These are phyloP conservation scores for Scelioninae gen. 2 DNA, from an alignment of 2,888 invertebrate genomes.

Conservation along the genomic window DNA sequence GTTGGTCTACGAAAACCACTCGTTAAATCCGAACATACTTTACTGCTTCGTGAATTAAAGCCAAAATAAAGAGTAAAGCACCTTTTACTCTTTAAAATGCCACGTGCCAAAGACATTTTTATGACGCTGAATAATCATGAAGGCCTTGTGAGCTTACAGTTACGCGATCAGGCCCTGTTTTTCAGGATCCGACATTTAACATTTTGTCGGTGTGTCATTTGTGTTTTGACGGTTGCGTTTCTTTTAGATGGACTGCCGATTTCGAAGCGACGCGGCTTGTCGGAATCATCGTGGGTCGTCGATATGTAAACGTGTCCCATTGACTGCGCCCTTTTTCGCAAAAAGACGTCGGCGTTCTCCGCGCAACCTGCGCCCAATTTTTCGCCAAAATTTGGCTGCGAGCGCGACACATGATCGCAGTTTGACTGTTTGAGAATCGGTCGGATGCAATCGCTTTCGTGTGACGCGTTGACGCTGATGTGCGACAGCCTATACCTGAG, in stretches of 20 bases:
- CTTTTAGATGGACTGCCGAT: constrained; percentile 45
- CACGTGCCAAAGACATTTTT: constrained; percentile 10
- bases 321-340: constrained; percentile 71
- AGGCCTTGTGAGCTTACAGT: constrained; percentile 35
- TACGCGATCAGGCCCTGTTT: constrained; percentile 40
- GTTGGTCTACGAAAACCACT: no score
- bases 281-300: constrained; percentile 61
- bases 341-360: constrained; percentile 74
- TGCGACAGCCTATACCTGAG: constrained; percentile 78
- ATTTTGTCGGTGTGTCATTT: constrained; percentile 43
- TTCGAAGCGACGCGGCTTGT: constrained; percentile 44
- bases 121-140: constrained; percentile 4
- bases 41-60: not conserved
- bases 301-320: constrained; percentile 69
- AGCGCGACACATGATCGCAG: constrained; percentile 79
- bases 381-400: constrained; percentile 81
- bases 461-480: constrained; percentile 78
- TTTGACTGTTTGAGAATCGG: constrained; percentile 81
- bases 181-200: not conserved
- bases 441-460: constrained; percentile 76
- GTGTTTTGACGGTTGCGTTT: constrained; percentile 28
- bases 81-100: constrained; percentile 5
- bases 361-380: constrained; percentile 74
- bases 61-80: constrained; percentile 19
- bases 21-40: not conserved